These are phyloP conservation scores for Mesoclemmys tuberculata DNA, from an alignment of 2,113 vertebrate genomes.

Conservation along the genomic window DNA sequence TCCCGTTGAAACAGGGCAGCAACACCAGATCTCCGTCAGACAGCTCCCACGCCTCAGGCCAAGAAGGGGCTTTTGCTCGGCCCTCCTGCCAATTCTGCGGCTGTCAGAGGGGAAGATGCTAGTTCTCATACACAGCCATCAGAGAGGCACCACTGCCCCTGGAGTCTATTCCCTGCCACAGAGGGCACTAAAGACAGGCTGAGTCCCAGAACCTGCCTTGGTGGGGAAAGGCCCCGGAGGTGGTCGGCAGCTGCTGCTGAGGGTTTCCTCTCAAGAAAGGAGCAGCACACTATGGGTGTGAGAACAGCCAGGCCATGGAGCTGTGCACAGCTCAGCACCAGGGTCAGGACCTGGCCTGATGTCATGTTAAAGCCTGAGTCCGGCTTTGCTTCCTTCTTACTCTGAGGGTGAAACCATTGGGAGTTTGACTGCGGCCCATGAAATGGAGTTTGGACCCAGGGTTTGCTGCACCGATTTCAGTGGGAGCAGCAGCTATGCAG, in stretches of 20 bases:
- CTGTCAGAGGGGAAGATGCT: not conserved
- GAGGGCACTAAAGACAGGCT: not conserved
- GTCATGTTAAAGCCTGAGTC: not conserved
- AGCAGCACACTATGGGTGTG: not conserved
- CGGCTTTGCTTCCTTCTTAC: not conserved
- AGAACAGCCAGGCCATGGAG: not conserved
- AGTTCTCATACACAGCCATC: not conserved
- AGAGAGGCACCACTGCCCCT: not conserved
- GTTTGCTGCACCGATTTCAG: not conserved
- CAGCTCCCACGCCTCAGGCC: not conserved
- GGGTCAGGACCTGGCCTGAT: not conserved
- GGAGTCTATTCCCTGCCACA: not conserved
- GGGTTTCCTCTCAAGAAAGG: not conserved
- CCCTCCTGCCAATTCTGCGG: not conserved
- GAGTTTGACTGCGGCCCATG: not conserved
- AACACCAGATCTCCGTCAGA: not conserved
- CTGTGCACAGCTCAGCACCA: not conserved
- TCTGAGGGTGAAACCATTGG: not conserved
- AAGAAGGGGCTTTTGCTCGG: rapidly evolving
- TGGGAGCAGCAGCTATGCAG: rapidly evolving
- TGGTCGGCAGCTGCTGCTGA: not conserved
- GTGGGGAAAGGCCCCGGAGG: not conserved
- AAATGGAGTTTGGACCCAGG: not conserved
- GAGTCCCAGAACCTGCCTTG: not conserved
- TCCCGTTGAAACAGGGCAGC: not conserved